Conservation (phyloP, 1,140 invertebrate species). For the Achroia grisella region DNA sequence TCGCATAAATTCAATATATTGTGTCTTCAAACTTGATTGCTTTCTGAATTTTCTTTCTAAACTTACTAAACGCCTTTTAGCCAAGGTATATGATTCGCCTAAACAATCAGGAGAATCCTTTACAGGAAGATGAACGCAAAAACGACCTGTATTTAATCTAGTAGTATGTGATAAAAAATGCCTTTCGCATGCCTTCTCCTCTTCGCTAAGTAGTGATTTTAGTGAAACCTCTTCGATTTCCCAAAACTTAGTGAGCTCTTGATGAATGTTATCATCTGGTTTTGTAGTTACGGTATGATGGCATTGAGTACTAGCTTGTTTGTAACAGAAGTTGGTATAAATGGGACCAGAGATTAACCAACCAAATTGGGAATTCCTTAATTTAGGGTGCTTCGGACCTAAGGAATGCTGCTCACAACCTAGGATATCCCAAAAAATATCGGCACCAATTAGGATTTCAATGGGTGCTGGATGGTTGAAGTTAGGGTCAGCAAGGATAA, state of each 20-base stretch:
- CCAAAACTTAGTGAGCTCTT: constrained; percentile 18
- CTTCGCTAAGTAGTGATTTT: background rate
- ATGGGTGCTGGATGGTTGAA: constrained; percentile 33
- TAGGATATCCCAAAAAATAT: constrained; percentile 39
- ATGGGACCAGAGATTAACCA: constrained; percentile 30
- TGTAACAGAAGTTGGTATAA: background rate
- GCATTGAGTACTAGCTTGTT: constrained; percentile 9
- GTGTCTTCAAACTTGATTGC: constrained; percentile 15
- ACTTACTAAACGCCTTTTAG: constrained; percentile 20
- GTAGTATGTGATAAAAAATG: constrained; percentile 20
- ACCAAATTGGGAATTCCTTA: constrained; percentile 32
- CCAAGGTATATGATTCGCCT: constrained; percentile 24
- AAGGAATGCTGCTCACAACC: constrained; percentile 21
- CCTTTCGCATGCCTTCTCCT: constrained; percentile 15
- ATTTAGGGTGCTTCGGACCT: constrained; percentile 16
- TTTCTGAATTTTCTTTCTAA: constrained; percentile 34
- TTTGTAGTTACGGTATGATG: constrained; percentile 9
- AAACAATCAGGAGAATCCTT: constrained; percentile 21
- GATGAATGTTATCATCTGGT: background rate
- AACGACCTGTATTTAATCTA: constrained; percentile 26
- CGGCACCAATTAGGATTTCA: constrained; percentile 38
- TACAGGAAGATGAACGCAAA: constrained; percentile 32
- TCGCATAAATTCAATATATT: constrained; percentile 29
- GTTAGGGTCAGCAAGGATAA: constrained; percentile 35
- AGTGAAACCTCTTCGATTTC: constrained; percentile 17